Evolutionary conservation across 1,140 invertebrate genomes (phyloP).

Genomic region (Habropoda laboriosa): DNA sequence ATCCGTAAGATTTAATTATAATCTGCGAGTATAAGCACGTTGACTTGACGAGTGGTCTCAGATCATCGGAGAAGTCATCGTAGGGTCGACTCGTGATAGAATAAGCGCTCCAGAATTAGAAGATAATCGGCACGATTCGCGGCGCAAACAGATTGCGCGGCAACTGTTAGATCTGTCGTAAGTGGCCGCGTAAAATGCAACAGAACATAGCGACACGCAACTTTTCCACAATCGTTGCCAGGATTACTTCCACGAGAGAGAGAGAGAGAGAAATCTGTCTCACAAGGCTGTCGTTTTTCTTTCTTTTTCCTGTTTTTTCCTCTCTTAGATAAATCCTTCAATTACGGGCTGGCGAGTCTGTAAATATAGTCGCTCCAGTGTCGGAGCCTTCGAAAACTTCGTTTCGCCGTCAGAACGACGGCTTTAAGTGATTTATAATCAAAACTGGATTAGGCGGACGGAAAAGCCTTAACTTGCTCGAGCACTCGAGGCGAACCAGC

Average conservation of each 20-base stretch:
- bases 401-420: conserved; percentile 63
- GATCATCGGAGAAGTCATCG: neutral
- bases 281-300: neutral
- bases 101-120: conserved; percentile 14
- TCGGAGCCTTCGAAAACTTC: conserved; percentile 62
- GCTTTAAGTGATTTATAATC: conserved; percentile 70
- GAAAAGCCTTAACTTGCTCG: conserved; percentile 65
- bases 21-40: no score
- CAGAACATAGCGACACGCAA: neutral
- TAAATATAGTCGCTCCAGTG: conserved; percentile 48
- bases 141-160: neutral
- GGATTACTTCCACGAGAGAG: no score
- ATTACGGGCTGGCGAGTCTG: conserved; percentile 55
- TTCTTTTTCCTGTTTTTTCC: no score
- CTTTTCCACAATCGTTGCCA: neutral
- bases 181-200: conserved; percentile 9
- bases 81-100: neutral
- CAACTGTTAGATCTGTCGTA: neutral
- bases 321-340: conserved; percentile 64
- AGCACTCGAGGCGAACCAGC: conserved; percentile 30
- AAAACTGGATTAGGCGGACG: conserved; percentile 67
- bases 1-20: no score
- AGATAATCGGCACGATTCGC: conserved; percentile 15
- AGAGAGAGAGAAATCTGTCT: conserved; percentile 10
- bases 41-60: neutral